Evolutionary conservation across 2,888 invertebrate species (phyloP).

Genomic region (Prosopocoilus inquinatus): DNA sequence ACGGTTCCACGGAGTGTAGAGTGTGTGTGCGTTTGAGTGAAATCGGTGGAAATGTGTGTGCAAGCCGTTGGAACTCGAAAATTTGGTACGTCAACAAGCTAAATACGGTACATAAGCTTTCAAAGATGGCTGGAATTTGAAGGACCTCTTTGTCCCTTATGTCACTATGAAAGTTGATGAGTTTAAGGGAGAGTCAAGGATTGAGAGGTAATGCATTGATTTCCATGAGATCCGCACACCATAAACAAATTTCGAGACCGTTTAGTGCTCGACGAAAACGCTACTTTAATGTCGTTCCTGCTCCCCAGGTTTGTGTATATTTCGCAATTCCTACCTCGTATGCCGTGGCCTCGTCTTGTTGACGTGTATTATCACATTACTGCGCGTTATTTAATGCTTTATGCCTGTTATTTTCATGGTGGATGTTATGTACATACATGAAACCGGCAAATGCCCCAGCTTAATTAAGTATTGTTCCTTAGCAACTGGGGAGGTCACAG

Average conservation of each 20-base stretch:
- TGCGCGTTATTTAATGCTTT: constrained; percentile 24
- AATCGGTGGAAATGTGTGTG: constrained; percentile 26
- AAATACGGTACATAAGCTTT: constrained; percentile 29
- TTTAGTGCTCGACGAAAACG: too few species aligned
- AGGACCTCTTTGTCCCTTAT: constrained; percentile 66
- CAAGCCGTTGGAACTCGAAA: constrained; percentile 28
- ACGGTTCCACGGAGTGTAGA: constrained; percentile 31
- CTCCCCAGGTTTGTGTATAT: constrained; percentile 3
- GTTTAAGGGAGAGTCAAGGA: constrained; percentile 61
- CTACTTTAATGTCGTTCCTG: too few species aligned
- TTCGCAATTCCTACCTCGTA: constrained; percentile 1
- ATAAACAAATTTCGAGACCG: too few species aligned
- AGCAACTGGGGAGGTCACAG: constrained; percentile 21
- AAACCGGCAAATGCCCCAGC: too few species aligned
- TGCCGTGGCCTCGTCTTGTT: constrained; percentile 39
- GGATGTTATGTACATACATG: too few species aligned
- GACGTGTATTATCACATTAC: constrained; percentile 32
- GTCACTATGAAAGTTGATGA: constrained; percentile 69
- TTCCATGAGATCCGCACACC: not conserved
- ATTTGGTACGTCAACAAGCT: constrained; percentile 39
- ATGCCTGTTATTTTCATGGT: constrained; percentile 6
- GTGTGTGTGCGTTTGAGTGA: constrained; percentile 36
- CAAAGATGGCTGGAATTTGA: constrained; percentile 74
- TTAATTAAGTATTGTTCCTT: constrained; percentile 13
- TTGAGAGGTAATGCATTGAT: constrained; percentile 58